Evolutionary conservation across 2,113 vertebrate species (phyloP), one percentile per base, ranked within the genome.

Genomic region (Clarias batrachus): DNA sequence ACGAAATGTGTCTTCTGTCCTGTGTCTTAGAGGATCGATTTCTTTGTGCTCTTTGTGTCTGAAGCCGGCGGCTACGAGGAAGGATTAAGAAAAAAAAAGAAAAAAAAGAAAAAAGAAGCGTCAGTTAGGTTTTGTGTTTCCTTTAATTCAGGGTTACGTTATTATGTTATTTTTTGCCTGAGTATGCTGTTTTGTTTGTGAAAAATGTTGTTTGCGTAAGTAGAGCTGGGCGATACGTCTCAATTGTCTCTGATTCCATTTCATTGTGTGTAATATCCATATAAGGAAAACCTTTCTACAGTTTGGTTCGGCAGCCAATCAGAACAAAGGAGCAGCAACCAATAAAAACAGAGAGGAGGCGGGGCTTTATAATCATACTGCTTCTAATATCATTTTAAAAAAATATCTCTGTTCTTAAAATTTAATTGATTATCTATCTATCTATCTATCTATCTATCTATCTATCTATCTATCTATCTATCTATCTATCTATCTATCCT

Each of bases 1-100:
- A 86, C 90, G 90, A 88, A 91, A 87, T 25, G 86, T 92, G 90
- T 93, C 90, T 91, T 68, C 86, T 92, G 93, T 93, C 91, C 89
- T n/a, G 90, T 94, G 92, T 94, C 89, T 93, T 93, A 90, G 91
- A 89, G 89, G 88, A 93, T 89, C 90, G 90, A 89, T 92, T 89
- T 83, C 90, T 78, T 74, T 23, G 66, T 74, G 54, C 70, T 84
- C 82, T 70, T 66, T 19, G 52, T 74, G 82, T 84, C 52, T 6
- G 52, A 73, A 73, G 19, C 56, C 13, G 21, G 68, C 54, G 82
- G 82, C 82, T 59, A 60, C 21, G 21, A 65, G 19, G 66, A 80
- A 80, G 27, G 27, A 25, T 19, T 10, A 27, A 66, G n/a, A 27
- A 54, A 19, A 9, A 1, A 41, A 52, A 76, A 66, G 4, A 41